Evolutionary conservation across 2,888 invertebrate species (phyloP), one percentile per base, ranked within the genome.

Genomic region (Ophion costatus): DNA sequence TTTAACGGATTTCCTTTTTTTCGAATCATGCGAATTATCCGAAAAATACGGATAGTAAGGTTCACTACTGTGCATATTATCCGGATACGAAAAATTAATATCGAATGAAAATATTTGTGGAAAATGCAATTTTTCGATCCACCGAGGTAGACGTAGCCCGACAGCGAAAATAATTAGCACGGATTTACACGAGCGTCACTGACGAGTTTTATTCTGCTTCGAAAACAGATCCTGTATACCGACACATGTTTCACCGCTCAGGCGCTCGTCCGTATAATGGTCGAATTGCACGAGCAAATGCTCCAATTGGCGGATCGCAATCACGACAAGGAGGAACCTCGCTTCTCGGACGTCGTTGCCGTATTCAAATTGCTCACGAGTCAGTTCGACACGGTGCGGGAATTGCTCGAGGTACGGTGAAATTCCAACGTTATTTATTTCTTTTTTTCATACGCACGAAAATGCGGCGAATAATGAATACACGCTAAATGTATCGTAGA

Each of bases 201-300:
- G 22, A 20, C 22, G 17, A n/a, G 22, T 42, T 42, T 33, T 22
- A 22, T 29, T 6, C 0, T 71, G 51, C 69, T 74, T 86, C 78
- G 59, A 75, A 73, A 57, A 1, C 87, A 94, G 94, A 94, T 95
- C 76, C 93, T 96, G 51, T 95, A 95, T 93, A 95, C 96, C 84
- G 98, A 98, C 94, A 97, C 98, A 67, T 96, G 97, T 92, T 98
- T 97, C 94, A 96, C 97, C 77, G 97, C 97, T 82, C 97, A 98
- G 94, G 98, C 98, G 29, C 94, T 98, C 76, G 97, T 98, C 84
- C 96, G 97, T 89, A 95, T 98, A 85, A 97, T 98, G 96, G 95
- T 98, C 89, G 97, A 97, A 93, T 95, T 96, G 89, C 95, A 95
- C 89, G 95, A 95, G 85, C 96, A 96, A 87, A 95, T 95, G 24